These are phyloP conservation scores for Hippopotamus amphibius DNA, from an alignment of 2,113 vertebrate species.

Conservation along the genomic window DNA sequence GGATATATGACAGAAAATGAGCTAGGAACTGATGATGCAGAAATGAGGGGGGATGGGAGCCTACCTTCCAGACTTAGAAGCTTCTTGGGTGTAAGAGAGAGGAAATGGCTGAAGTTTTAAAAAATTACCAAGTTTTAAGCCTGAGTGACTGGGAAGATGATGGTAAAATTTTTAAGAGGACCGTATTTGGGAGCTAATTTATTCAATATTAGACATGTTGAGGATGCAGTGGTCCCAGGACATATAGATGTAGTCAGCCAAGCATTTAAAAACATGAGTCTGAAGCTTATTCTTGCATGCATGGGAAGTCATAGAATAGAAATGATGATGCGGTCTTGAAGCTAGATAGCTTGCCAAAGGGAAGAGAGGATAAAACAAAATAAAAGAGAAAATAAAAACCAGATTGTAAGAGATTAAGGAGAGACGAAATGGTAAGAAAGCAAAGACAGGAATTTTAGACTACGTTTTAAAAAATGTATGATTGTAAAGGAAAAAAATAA, in stretches of 20 bases:
- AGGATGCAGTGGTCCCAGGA: not conserved
- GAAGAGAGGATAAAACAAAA: not conserved
- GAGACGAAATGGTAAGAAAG: not conserved
- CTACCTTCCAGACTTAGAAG: not conserved
- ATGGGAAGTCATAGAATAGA: not conserved
- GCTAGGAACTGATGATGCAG: not conserved
- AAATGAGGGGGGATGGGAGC: not conserved
- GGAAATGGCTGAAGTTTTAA: not conserved
- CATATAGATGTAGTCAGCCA: not conserved
- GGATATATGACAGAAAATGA: not conserved
- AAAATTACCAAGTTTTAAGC: not conserved
- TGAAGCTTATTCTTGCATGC: not conserved
- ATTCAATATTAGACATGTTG: not conserved
- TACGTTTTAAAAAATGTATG: not conserved
- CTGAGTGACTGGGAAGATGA: not conserved
- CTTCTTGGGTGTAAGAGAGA: not conserved
- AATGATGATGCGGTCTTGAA: not conserved
- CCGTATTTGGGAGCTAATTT: not conserved
- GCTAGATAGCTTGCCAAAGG: not conserved
- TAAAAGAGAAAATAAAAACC: not conserved
- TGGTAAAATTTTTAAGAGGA: not conserved
- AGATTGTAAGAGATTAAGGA: not conserved
- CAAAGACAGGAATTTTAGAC: slow-evolving; percentile 12
- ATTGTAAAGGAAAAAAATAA: not conserved
- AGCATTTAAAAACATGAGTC: not conserved